These are phyloP conservation scores for Amia ocellicauda DNA, from an alignment of 2,113 vertebrate species.

Conservation along the genomic window DNA sequence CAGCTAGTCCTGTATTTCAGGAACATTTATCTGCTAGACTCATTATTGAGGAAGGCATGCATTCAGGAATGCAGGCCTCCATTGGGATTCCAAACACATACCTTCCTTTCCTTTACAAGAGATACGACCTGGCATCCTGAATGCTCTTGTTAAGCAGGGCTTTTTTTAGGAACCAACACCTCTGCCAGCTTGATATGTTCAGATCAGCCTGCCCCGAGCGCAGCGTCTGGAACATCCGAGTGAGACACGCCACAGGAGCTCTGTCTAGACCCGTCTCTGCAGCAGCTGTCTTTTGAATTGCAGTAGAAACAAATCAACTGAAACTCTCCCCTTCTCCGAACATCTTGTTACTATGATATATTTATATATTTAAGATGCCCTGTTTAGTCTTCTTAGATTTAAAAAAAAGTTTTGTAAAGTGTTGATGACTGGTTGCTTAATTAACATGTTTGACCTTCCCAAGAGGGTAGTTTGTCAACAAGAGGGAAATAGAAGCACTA, in stretches of 20 bases:
- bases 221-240: not conserved
- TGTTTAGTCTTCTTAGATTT: too few relatives aligned
- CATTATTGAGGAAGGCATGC: conserved; percentile 32
- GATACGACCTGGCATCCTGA: conserved; percentile 21
- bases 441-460: too few relatives aligned
- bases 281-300: conserved; percentile 1
- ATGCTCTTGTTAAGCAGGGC: not conserved
- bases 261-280: not conserved
- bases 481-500: too few relatives aligned
- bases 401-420: too few relatives aligned
- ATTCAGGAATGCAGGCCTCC: conserved; percentile 28
- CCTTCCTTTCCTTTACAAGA: conserved; percentile 18
- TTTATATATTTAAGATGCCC: too few relatives aligned
- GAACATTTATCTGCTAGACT: conserved; percentile 35
- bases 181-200: not conserved
- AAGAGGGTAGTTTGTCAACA: too few relatives aligned
- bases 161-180: conserved; percentile 11
- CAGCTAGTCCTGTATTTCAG: conserved; percentile 28
- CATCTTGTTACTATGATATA: too few relatives aligned
- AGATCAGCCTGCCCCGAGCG: not conserved
- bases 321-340: too few relatives aligned
- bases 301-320: too few relatives aligned
- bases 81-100: conserved; percentile 23
- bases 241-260: not conserved
- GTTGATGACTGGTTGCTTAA: too few relatives aligned